Percentiles rank a stretch among this genome's conserved stretches.
These are phyloP conservation scores for Gorsachius magnificus DNA, from an alignment of 2,797 vertebrate species.

Conservation along the genomic window DNA sequence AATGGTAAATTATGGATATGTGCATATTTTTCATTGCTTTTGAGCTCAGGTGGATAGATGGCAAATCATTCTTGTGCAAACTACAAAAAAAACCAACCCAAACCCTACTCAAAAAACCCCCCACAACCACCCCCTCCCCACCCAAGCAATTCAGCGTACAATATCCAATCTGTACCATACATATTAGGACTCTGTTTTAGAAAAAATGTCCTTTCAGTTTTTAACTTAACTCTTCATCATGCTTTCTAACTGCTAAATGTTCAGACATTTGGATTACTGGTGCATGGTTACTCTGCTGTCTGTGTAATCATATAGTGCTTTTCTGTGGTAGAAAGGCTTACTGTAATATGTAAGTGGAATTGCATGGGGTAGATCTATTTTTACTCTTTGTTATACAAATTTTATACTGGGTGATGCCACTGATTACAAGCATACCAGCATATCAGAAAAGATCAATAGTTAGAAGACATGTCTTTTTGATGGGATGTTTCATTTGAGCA, in stretches of 20 bases:
- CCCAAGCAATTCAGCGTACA: not conserved
- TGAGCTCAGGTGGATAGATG: not conserved
- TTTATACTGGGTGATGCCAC: not conserved
- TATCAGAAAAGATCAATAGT: not conserved
- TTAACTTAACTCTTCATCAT: not conserved
- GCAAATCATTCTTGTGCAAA: not conserved
- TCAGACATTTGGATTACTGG: not conserved
- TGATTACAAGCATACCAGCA: not conserved
- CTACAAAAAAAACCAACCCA: not conserved
- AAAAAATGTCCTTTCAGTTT: not conserved
- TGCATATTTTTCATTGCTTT: not conserved
- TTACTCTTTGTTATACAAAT: not conserved
- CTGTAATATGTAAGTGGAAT: not conserved
- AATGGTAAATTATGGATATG: not conserved
- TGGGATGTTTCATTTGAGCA: not conserved
- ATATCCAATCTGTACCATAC: not conserved
- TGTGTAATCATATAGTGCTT: not conserved
- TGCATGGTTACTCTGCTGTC: not conserved
- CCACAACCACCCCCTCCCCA: not conserved
- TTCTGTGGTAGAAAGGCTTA: not conserved
- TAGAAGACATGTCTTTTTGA: not conserved
- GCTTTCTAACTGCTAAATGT: not conserved
- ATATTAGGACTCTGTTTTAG: not conserved
- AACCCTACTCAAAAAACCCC: too few relatives aligned
- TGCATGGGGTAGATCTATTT: not conserved